Evolutionary conservation across 2,113 vertebrate species (phyloP).

Genomic region (Bucco capensis): DNA sequence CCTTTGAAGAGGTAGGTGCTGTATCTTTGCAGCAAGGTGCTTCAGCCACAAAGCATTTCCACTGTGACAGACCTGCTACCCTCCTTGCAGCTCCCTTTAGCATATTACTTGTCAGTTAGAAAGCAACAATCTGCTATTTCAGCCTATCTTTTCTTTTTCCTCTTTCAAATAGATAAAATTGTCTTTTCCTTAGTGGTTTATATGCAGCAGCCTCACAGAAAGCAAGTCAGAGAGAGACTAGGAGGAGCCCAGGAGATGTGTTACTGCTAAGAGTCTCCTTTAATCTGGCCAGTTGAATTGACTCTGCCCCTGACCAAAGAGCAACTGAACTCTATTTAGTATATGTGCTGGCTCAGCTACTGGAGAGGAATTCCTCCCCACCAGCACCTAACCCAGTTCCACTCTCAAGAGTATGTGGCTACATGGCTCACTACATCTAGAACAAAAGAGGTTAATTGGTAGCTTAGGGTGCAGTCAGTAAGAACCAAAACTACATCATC

Average conservation of each 20-base stretch:
- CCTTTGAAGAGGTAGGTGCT: neutral
- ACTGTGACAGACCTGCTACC: neutral
- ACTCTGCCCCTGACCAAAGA: neutral
- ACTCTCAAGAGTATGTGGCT: neutral
- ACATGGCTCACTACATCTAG: neutral
- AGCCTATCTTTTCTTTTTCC: neutral
- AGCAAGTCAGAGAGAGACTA: neutral
- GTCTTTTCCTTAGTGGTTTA: neutral
- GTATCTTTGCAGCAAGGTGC: neutral
- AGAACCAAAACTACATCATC: neutral
- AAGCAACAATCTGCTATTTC: neutral
- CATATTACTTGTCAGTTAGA: neutral
- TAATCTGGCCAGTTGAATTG: conserved; percentile 6
- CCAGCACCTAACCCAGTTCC: neutral
- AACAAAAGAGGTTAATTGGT: neutral
- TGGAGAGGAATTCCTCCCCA: neutral
- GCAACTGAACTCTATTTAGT: neutral
- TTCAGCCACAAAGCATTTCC: conserved; percentile 16
- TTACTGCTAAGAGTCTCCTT: neutral
- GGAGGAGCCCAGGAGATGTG: neutral
- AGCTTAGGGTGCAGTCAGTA: neutral
- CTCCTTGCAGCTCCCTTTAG: neutral
- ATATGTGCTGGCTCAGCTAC: neutral
- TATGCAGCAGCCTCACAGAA: neutral
- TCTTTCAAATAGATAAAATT: neutral